These are phyloP conservation scores for Gallinago nigripennis DNA, from an alignment of 2,797 vertebrate genomes.

Conservation along the genomic window DNA sequence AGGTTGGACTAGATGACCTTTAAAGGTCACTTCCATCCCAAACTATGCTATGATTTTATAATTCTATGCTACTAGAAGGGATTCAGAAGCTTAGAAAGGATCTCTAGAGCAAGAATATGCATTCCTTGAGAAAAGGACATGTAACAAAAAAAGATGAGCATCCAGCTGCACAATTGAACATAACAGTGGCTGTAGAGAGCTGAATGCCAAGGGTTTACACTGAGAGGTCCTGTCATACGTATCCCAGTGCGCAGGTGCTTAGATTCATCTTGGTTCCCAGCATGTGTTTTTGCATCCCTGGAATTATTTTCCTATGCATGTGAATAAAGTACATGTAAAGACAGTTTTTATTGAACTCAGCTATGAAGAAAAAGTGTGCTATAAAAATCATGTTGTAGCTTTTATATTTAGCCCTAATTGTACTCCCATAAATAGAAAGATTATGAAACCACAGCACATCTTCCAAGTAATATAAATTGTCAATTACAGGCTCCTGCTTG, in stretches of 20 bases:
- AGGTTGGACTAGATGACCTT: neutral
- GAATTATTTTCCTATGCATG: neutral
- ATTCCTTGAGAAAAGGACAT: neutral
- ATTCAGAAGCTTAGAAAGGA: neutral
- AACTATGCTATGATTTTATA: neutral
- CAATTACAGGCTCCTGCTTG: neutral
- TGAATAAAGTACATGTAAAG: neutral
- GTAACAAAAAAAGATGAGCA: neutral
- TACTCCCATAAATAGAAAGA: neutral
- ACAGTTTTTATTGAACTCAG: neutral
- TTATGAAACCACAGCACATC: neutral
- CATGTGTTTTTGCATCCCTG: neutral
- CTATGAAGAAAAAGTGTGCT: neutral
- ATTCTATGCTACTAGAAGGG: neutral
- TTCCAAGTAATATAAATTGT: slow-evolving; percentile 31
- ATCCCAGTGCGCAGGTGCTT: neutral
- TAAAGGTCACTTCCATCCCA: neutral
- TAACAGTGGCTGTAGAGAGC: neutral
- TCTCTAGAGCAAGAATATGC: neutral
- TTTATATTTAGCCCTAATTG: slow-evolving; percentile 27
- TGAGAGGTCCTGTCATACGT: neutral
- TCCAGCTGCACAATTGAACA: neutral
- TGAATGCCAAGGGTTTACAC: neutral
- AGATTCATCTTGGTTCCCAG: neutral
- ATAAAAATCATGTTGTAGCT: neutral